These are phyloP conservation scores for Chiloscyllium plagiosum DNA, from an alignment of 2,113 vertebrate genomes.

Conservation along the genomic window DNA sequence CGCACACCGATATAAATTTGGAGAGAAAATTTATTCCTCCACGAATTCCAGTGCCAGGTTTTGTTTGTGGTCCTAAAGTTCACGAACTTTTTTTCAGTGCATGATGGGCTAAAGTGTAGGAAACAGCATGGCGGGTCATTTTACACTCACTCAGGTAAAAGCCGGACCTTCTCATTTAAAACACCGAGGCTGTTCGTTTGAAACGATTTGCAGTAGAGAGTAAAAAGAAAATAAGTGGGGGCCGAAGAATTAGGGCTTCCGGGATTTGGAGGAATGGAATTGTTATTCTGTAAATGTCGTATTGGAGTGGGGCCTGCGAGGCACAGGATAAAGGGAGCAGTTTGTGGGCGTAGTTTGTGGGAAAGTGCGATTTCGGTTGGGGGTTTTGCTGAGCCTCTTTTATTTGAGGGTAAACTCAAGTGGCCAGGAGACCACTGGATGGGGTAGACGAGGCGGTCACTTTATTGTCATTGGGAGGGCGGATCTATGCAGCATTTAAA, in stretches of 20 bases:
- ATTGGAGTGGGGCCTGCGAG: background rate
- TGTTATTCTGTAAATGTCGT: background rate
- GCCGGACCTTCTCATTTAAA: background rate
- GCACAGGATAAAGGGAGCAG: conserved; percentile 18
- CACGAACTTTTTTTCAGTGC: conserved; percentile 15
- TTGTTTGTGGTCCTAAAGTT: background rate
- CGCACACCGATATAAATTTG: too few relatives aligned
- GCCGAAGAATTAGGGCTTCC: background rate
- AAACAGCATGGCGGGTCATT: conserved; percentile 26
- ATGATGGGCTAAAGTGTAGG: conserved; percentile 32
- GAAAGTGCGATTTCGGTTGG: background rate
- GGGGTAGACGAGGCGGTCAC: background rate
- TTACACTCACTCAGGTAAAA: conserved; percentile 31
- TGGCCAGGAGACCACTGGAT: background rate
- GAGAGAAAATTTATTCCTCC: background rate
- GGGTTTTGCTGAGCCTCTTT: background rate
- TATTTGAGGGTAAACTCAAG: background rate
- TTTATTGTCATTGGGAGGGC: background rate
- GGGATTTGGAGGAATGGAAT: background rate
- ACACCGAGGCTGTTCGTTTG: background rate
- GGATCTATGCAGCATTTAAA: background rate
- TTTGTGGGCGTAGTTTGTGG: conserved; percentile 33
- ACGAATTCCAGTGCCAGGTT: conserved; percentile 16
- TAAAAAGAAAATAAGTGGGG: background rate
- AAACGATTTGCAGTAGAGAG: background rate